A percentile compares a stretch with the other conserved stretches of the same genome.
phyloP scores from a whole-genome alignment of 2,888 invertebrate genomes.

The Limnephilus auricula region DNA sequence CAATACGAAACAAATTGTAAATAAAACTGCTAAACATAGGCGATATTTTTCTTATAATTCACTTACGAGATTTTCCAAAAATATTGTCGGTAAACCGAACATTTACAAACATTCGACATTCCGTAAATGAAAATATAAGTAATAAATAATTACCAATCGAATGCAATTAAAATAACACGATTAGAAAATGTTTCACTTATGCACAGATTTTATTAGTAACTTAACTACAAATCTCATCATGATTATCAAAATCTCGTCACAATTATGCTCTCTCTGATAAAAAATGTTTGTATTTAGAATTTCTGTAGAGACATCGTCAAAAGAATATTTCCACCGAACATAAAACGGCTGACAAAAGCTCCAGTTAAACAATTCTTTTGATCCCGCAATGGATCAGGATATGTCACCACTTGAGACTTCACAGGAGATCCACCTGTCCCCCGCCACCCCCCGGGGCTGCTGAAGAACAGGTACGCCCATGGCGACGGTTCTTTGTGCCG shows the following conservation, averaged over 20 bases:
- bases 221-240: too few species aligned
- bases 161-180: neutral
- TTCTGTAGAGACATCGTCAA: neutral
- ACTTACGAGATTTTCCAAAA: too few species aligned
- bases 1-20: too few species aligned
- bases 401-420: constrained; percentile 9
- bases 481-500: constrained; percentile 47
- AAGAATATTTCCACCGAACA: neutral
- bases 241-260: too few species aligned
- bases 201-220: neutral
- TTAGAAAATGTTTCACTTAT: neutral
- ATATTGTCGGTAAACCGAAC: too few species aligned
- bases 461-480: constrained; percentile 11
- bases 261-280: too few species aligned
- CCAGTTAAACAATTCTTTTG: neutral
- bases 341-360: neutral
- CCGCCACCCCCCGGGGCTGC: neutral
- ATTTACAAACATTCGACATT: too few species aligned
- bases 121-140: too few species aligned
- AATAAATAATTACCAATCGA: too few species aligned
- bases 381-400: constrained; percentile 9
- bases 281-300: too few species aligned
- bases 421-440: constrained; percentile 24
- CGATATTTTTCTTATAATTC: too few species aligned
- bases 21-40: too few species aligned